Evolutionary conservation across 92 coral and sea anemone genomes (phyloP), one percentile per base, ranked within the genome.

Genomic region (Paragorgia papillata): DNA sequence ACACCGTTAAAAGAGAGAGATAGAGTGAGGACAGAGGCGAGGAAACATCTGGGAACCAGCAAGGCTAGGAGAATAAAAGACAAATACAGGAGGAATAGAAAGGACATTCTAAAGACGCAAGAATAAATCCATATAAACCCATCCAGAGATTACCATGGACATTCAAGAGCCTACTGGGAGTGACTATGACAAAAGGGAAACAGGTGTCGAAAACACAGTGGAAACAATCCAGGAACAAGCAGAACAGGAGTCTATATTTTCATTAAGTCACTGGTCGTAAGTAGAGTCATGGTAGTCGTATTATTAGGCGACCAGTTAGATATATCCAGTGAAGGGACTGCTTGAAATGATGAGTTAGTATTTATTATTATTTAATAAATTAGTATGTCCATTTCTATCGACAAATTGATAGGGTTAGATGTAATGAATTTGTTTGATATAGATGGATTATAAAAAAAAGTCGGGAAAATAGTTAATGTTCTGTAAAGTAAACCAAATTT

Each of bases 31-130:
- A 49, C 70, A n/a, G 80, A 80, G 79, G 57, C 43, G 44, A n/a
- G 69, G 69, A 62, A 62, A 49, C 37, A 71, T 40, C 40, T 71
- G 85, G 85, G 80, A 73, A 68, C 80, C 85, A 41, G 85, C 74
- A 46, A 43, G 69, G 69, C 20, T 62, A 33, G 69, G 29, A 17
- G 69, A 44, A 62, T 26, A 62, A 27, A 29, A 18, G 32, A 62
- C 29, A 24, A 67, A 43, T 81, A 81, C 62, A 17, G 85, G 35
- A 27, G 80, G 66, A 81, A 81, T 68, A 71, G 85, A 58, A 81
- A 61, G 30, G 80, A 81, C 39, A 81, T 81, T 22, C 34, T 81
- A n/a, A 58, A 63, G 69, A 62, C 69, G 14, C 39, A 12, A 27
- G 61, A 55, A 55, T 18, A 55, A 55, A 55, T 55, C 2, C 24